phyloP scores from a whole-genome alignment of 2,888 invertebrate species.

The Eristalis arbustorum region DNA sequence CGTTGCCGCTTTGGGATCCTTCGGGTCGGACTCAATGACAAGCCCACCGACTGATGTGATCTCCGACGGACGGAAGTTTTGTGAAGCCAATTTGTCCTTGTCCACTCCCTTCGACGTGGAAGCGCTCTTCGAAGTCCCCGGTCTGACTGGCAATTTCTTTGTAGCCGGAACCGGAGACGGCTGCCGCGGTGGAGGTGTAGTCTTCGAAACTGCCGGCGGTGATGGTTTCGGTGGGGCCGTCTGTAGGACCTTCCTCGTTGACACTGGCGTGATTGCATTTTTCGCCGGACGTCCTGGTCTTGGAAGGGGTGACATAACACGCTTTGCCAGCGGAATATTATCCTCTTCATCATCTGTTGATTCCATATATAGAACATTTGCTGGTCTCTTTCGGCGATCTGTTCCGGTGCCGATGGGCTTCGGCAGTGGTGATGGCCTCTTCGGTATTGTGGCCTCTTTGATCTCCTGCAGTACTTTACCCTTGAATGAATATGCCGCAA shows the following conservation, averaged over 20 bases:
- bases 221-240: constrained; percentile 6
- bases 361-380: constrained; percentile 77
- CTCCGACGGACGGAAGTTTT: constrained; percentile 84
- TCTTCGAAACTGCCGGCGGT: constrained; percentile 15
- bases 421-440: constrained; percentile 73
- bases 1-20: constrained; percentile 84
- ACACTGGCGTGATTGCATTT: neutral
- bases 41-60: constrained; percentile 87
- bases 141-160: constrained; percentile 44
- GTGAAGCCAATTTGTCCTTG: constrained; percentile 62
- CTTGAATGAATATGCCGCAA: constrained; percentile 84
- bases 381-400: constrained; percentile 73
- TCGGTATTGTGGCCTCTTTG: constrained; percentile 77
- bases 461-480: constrained; percentile 80
- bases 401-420: constrained; percentile 31
- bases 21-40: constrained; percentile 83
- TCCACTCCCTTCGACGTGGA: neutral
- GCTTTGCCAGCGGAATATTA: constrained; percentile 81
- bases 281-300: constrained; percentile 30
- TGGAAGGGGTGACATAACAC: constrained; percentile 74
- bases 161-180: constrained; percentile 72
- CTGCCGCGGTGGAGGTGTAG: constrained; percentile 70
- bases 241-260: neutral
- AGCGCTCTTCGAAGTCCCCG: constrained; percentile 40
- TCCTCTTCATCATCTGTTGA: constrained; percentile 80